phyloP scores from a whole-genome alignment of 2,888 invertebrate genomes.

The Saturnia japonica region DNA sequence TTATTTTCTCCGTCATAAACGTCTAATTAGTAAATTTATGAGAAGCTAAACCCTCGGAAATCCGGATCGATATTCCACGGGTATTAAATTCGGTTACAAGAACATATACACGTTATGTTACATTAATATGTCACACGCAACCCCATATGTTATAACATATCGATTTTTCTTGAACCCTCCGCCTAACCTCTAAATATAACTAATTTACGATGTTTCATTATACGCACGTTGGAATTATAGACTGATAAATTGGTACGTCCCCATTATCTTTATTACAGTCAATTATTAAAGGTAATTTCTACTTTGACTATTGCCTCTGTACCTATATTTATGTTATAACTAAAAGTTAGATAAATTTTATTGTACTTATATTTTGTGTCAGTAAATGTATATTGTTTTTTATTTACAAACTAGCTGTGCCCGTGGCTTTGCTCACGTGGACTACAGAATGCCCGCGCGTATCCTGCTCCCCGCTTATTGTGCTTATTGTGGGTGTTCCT shows the following conservation, averaged over 20 bases:
- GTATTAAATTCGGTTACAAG: neutral
- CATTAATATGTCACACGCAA: neutral
- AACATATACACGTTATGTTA: neutral
- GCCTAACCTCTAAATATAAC: neutral
- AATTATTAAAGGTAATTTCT: neutral
- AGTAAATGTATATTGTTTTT: neutral
- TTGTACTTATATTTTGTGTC: too few relatives aligned
- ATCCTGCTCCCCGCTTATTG: too few relatives aligned
- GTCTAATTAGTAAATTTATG: neutral
- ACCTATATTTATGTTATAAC: neutral
- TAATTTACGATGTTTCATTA: slow-evolving; percentile 12
- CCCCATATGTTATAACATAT: neutral
- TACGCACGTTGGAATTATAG: neutral
- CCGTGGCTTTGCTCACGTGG: neutral
- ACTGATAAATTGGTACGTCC: neutral
- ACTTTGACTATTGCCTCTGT: neutral
- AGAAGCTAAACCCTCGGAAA: neutral
- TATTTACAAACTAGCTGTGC: neutral
- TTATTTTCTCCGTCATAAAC: too few relatives aligned
- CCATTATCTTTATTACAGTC: neutral
- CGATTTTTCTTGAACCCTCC: slow-evolving; percentile 3
- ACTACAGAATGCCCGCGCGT: too few relatives aligned
- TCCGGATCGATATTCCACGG: neutral
- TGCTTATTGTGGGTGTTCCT: too few relatives aligned
- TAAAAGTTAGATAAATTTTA: too few relatives aligned